These are phyloP conservation scores for Trissolcus brochymenae DNA, from an alignment of 2,888 invertebrate genomes.

Conservation along the genomic window DNA sequence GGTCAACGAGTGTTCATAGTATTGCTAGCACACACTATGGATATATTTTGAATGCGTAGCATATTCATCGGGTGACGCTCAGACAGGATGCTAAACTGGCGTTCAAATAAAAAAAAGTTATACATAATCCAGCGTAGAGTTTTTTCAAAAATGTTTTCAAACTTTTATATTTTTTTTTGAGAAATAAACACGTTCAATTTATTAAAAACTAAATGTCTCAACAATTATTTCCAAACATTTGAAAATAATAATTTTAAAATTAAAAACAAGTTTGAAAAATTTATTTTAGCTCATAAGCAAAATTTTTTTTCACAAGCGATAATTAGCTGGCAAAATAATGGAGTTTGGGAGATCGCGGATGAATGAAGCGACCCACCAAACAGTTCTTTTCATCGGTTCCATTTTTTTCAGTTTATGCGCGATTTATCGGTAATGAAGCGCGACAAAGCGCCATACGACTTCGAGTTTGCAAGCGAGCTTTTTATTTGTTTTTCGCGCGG, in stretches of 20 bases:
- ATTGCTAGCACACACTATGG: constrained; percentile 32
- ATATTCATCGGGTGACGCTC: constrained; percentile 41
- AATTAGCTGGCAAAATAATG: constrained; percentile 34
- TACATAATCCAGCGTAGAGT: background rate
- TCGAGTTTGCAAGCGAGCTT: constrained; percentile 27
- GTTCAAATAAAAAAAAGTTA: constrained; percentile 22
- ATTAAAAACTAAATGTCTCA: no score
- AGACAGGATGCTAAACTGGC: constrained; percentile 35
- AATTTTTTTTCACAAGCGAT: background rate
- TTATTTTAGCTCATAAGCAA: no score
- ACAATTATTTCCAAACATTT: no score
- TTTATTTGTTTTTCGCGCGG: constrained; percentile 48
- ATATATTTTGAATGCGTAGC: constrained; percentile 42
- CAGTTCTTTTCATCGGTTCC: constrained; percentile 28
- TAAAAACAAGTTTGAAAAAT: background rate
- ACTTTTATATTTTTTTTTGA: no score
- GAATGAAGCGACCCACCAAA: constrained; percentile 42
- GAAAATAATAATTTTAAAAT: no score
- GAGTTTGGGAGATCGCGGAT: constrained; percentile 12
- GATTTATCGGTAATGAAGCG: constrained; percentile 51
- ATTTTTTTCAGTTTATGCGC: constrained; percentile 26
- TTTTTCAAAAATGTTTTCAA: no score
- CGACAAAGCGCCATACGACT: constrained; percentile 41
- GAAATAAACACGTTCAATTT: no score
- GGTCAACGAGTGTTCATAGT: constrained; percentile 48